These are phyloP conservation scores for Xanthostigma xanthostigma DNA, from an alignment of 2,888 invertebrate species.

Conservation along the genomic window DNA sequence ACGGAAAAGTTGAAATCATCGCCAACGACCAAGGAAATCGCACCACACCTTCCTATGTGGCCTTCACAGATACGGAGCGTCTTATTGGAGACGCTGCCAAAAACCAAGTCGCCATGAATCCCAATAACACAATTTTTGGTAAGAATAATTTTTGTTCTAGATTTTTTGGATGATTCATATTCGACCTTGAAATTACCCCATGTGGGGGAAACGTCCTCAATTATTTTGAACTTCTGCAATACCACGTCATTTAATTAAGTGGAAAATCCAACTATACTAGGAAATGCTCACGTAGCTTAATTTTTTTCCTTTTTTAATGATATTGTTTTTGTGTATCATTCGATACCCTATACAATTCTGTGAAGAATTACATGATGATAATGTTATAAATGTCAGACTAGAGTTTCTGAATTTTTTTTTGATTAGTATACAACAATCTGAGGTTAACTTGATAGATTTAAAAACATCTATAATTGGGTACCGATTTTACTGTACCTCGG, in stretches of 20 bases:
- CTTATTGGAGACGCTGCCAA: constrained; percentile 74
- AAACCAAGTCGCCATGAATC: constrained; percentile 78
- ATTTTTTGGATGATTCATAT: constrained; percentile 11
- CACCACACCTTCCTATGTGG: constrained; percentile 74
- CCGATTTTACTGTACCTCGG: background rate
- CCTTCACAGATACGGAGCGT: constrained; percentile 72
- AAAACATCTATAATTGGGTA: too few species aligned
- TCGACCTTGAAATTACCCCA: background rate
- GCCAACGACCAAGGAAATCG: constrained; percentile 84
- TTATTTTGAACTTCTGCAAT: constrained; percentile 10
- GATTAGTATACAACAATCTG: constrained; percentile 40
- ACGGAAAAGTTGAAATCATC: constrained; percentile 81
- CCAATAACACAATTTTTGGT: constrained; percentile 76
- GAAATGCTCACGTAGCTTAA: too few species aligned
- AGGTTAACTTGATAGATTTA: constrained; percentile 16
- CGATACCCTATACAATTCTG: too few species aligned
- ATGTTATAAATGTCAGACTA: constrained; percentile 34
- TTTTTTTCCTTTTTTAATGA: too few species aligned
- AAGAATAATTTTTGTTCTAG: constrained; percentile 22
- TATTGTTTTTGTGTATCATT: too few species aligned
- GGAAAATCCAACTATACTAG: background rate
- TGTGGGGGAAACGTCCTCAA: background rate
- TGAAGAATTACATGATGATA: too few species aligned
- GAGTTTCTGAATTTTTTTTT: constrained; percentile 42
- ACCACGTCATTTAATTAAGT: background rate